These are phyloP conservation scores for Crenichthys baileyi DNA, from an alignment of 2,797 vertebrate species.

Conservation along the genomic window DNA sequence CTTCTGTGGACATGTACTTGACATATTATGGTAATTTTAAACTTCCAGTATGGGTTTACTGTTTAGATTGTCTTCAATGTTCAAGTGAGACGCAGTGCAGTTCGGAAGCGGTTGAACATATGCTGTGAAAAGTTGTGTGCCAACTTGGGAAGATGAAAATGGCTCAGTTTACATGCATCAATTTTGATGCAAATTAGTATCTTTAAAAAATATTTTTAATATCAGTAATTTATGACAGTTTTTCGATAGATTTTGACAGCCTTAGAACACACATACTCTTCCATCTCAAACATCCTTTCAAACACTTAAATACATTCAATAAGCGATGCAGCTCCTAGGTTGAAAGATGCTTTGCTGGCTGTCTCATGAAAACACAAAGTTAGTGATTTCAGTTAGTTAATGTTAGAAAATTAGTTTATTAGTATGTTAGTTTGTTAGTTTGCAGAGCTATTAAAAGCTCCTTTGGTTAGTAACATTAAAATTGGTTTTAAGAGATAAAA, in stretches of 20 bases:
- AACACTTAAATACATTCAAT: slow-evolving; percentile 35
- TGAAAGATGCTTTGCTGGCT: slow-evolving; percentile 24
- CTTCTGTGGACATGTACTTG: neutral
- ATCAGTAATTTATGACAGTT: neutral
- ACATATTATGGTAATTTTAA: neutral
- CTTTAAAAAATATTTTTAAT: neutral
- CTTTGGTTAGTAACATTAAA: slow-evolving; percentile 64
- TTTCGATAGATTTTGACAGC: neutral
- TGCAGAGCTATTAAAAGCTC: slow-evolving; percentile 40
- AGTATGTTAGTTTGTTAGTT: slow-evolving; percentile 79
- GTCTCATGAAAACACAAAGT: slow-evolving; percentile 37
- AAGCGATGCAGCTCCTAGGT: slow-evolving; percentile 27
- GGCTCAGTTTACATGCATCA: neutral
- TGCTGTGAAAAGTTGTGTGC: neutral
- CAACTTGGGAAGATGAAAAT: neutral
- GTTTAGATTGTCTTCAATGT: neutral
- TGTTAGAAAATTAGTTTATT: slow-evolving; percentile 74
- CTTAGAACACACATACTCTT: slow-evolving; percentile 8
- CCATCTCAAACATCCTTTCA: slow-evolving; percentile 12
- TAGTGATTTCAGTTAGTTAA: slow-evolving; percentile 54
- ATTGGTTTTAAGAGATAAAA: neutral
- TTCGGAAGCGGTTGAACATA: neutral
- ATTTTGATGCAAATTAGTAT: neutral
- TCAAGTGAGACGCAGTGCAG: neutral
- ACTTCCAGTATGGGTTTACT: neutral